Percentiles rank a stretch among this genome's conserved stretches.
Conservation (phyloP, 2,888 invertebrate genomes). For the Meloe dianella region DNA sequence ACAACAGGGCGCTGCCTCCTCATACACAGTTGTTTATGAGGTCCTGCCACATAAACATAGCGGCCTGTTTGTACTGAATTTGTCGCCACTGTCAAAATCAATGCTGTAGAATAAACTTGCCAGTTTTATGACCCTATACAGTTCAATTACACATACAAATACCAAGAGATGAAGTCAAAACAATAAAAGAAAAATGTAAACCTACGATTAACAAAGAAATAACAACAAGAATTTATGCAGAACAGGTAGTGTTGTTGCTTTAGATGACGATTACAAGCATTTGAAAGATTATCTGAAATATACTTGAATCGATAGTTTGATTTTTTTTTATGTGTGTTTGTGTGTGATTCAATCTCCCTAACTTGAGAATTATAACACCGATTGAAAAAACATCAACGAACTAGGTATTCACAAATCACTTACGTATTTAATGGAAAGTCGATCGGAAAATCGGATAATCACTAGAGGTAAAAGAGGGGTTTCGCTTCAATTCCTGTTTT, state of each 20-base stretch:
- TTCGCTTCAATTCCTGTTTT: conserved; percentile 7
- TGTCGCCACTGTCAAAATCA: conserved; percentile 56
- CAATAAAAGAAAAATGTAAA: not conserved
- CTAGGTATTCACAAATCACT: conserved; percentile 7
- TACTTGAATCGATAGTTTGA: not conserved
- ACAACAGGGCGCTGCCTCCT: conserved; percentile 51
- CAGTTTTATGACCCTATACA: conserved; percentile 44
- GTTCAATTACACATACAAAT: conserved; percentile 14
- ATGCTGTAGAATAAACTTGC: conserved; percentile 50
- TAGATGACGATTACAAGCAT: conserved; percentile 11
- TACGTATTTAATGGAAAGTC: conserved; percentile 10
- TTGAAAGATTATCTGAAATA: not conserved
- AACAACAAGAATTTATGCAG: conserved; percentile 27
- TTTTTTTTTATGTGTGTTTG: not conserved
- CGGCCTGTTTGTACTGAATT: conserved; percentile 56
- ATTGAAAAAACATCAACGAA: conserved; percentile 7
- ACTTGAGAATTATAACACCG: not conserved
- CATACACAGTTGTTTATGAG: conserved; percentile 50
- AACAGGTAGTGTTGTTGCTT: conserved; percentile 31
- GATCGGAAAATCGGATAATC: conserved; percentile 8
- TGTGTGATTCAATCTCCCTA: not conserved
- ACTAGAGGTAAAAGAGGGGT: conserved; percentile 8
- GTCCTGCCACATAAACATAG: conserved; percentile 50
- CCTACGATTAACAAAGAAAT: not conserved
- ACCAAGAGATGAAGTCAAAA: not conserved